Percentiles rank a stretch among this genome's conserved stretches.
Evolutionary conservation across 2,113 vertebrate genomes (phyloP).

Genomic region (Delphinus delphis): DNA sequence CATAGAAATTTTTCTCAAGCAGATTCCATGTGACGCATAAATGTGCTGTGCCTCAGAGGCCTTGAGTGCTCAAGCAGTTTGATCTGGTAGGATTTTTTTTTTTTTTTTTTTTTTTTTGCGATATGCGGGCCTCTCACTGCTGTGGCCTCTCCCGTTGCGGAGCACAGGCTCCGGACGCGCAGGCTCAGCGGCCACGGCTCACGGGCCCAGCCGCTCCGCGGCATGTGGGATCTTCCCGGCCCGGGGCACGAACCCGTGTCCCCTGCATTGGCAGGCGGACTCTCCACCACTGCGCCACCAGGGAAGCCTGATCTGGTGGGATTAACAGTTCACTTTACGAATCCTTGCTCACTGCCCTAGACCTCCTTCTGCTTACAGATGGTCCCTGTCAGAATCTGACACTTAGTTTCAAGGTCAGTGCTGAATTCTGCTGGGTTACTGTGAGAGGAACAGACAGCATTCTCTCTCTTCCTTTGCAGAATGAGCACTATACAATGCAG

Average conservation of each 20-base stretch:
- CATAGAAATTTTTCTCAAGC: not conserved
- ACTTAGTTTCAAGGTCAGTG: not conserved
- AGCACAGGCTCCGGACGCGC: too few relatives aligned
- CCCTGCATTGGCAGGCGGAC: too few relatives aligned
- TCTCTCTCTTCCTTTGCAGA: conserved; percentile 79
- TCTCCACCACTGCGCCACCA: too few relatives aligned
- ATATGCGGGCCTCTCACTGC: too few relatives aligned
- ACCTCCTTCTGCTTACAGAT: not conserved
- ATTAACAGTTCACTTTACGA: not conserved
- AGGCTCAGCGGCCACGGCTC: too few relatives aligned
- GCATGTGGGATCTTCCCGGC: too few relatives aligned
- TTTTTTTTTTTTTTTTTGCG: too few relatives aligned
- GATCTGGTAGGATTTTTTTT: not conserved
- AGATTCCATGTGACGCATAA: not conserved
- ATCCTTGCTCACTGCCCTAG: not conserved
- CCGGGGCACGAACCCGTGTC: too few relatives aligned
- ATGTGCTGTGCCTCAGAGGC: too few relatives aligned
- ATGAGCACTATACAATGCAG: conserved; percentile 92
- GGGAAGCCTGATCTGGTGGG: not conserved
- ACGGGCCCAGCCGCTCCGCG: too few relatives aligned
- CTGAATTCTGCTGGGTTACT: not conserved
- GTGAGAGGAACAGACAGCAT: accelerated
- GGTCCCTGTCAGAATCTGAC: not conserved
- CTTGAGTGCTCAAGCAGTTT: not conserved
- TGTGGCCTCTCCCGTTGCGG: too few relatives aligned